Percentiles rank a stretch among this genome's conserved stretches.
These are phyloP conservation scores for Siniperca chuatsi DNA, from an alignment of 2,113 vertebrate genomes.

Conservation along the genomic window DNA sequence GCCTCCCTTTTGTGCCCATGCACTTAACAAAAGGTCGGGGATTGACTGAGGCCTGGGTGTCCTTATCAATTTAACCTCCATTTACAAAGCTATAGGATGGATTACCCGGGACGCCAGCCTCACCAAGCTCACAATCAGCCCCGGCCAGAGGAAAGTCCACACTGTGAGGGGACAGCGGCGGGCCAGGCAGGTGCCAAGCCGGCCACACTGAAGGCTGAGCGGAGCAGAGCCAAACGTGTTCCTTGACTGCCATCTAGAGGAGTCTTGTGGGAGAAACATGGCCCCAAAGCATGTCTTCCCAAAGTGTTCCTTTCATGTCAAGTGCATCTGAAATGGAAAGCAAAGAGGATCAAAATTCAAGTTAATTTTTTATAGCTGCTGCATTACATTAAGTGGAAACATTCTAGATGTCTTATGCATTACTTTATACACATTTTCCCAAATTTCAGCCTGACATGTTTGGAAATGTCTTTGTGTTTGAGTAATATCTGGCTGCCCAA, in stretches of 20 bases:
- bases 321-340: not conserved
- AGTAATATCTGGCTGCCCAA: not conserved
- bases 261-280: not conserved
- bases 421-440: not conserved
- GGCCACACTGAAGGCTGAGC: not conserved
- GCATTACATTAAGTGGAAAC: not conserved
- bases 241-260: conserved; percentile 84
- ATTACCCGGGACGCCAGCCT: conserved; percentile 61
- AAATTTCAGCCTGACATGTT: not conserved
- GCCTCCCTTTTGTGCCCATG: conserved; percentile 48
- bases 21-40: conserved; percentile 72
- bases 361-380: not conserved
- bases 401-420: not conserved
- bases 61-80: conserved; percentile 79
- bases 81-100: conserved; percentile 74
- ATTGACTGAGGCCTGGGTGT: conserved; percentile 67
- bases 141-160: conserved; percentile 44
- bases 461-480: not conserved
- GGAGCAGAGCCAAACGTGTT: conserved; percentile 37
- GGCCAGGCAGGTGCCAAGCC: conserved; percentile 17
- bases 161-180: not conserved
- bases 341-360: not conserved
- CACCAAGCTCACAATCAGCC: conserved; percentile 44
- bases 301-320: not conserved
- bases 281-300: not conserved